Base-by-base conservation (phyloP, 1,140 invertebrate species). In the Solenopsis fugax region DNA sequence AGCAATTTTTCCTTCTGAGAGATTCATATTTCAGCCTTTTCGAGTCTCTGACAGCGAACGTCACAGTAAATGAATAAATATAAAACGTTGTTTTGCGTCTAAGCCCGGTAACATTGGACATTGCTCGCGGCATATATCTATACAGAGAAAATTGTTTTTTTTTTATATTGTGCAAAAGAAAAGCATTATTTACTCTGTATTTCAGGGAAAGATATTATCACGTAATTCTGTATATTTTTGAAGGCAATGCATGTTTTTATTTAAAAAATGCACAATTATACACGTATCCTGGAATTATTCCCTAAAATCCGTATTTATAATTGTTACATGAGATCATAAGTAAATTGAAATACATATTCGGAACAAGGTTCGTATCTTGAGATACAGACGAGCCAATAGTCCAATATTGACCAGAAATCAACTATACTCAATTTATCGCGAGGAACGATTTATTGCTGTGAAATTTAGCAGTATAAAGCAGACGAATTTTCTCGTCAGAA, bases 1-100 rank as follows among this genome's bases (percentile, higher is more conserved):
- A 75, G 29, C 29, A 72, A 81, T 56, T 56, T 48, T 62, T 84
- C 24, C 12, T 50, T 18, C 13, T 12, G 10, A n/a, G 34, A 58
- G 21, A 72, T 3, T 72, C 21, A 50, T 62, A 37, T 71, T 75
- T 84, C 48, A 60, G 21, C 18, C 21, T 56, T 58, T 69, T 45
- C 45, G 48, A 71, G 29, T 50, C 41, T 1, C 54, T 12, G 4
- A 16, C 13, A 13, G 69, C n/a, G 37, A 73, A 62, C 21, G 41
- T 75, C 54, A 37, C 41, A 16, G 62, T 84, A 84, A 62, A 84
- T 84, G 29, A 62, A 84, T 62, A 81, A 56, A 72, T 72, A 58
- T 71, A 73, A 73, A 84, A 64, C 29, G 18, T 73, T 50, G 4
- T 50, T 73, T 75, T 62, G n/a, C 41, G 54, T 37, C 13, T 21